Evolutionary conservation across 2,888 invertebrate species (phyloP).

Genomic region (Dysmachus trigonus): DNA sequence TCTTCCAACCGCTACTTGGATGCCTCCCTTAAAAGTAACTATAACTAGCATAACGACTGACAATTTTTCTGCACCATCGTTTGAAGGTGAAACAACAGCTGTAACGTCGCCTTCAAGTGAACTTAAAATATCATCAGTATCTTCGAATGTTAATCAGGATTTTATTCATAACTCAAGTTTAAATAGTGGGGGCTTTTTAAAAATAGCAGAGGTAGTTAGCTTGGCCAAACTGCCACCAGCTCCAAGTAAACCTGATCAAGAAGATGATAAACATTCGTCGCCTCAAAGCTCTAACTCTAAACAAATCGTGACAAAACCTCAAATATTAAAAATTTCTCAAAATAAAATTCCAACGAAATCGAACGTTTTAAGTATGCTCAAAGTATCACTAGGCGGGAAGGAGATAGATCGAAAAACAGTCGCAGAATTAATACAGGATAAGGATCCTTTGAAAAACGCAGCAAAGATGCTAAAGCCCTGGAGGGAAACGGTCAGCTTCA

Average conservation of each 20-base stretch:
- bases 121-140: constrained; percentile 14
- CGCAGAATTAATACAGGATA: not conserved
- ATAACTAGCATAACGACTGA: not conserved
- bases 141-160: not conserved
- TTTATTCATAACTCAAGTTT: not conserved
- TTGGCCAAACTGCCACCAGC: not conserved
- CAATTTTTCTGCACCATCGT: not conserved
- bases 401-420: not conserved
- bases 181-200: not conserved
- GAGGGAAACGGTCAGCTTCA: constrained; percentile 13
- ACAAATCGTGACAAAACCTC: not conserved
- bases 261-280: not conserved
- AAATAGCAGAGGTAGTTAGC: constrained; percentile 20
- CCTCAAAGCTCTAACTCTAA: not conserved
- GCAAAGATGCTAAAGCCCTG: constrained; percentile 53
- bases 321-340: not conserved
- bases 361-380: not conserved
- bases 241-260: not conserved
- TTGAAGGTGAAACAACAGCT: not conserved
- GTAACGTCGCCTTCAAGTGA: not conserved
- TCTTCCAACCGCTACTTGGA: not conserved
- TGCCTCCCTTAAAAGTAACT: not conserved
- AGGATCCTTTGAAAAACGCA: not conserved
- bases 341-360: not conserved
- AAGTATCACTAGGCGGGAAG: not conserved